A percentile compares a stretch with the other conserved stretches of the same genome.
phyloP scores from a whole-genome alignment of 2,797 vertebrate species.

The Catostomus latipinnis region DNA sequence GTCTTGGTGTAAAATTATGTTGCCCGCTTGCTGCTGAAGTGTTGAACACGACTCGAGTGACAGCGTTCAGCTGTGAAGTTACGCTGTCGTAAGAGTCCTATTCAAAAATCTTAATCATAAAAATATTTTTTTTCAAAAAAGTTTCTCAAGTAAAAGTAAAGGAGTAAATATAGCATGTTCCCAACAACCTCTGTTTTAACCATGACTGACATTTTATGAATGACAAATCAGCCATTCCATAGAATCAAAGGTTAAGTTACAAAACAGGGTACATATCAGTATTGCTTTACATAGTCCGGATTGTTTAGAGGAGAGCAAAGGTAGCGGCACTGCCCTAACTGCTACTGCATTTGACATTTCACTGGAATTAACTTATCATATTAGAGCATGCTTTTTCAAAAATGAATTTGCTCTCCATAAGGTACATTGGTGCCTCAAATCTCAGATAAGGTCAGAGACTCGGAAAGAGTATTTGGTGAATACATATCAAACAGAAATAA shows the following conservation, averaged over 20 bases:
- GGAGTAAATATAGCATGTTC: too few species aligned
- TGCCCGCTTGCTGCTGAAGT: too few species aligned
- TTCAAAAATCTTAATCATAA: too few species aligned
- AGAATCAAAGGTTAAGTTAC: constrained; percentile 53
- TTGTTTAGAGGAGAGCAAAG: constrained; percentile 56
- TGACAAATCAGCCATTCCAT: constrained; percentile 61
- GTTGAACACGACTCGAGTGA: too few species aligned
- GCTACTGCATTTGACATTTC: constrained; percentile 80
- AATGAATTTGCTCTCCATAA: constrained; percentile 81
- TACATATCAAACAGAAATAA: constrained; percentile 79
- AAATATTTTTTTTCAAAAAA: too few species aligned
- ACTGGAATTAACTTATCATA: constrained; percentile 77
- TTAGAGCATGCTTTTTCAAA: constrained; percentile 66
- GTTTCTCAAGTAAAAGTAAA: too few species aligned
- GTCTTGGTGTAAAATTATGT: too few species aligned
- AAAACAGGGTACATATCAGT: constrained; percentile 59
- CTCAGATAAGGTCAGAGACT: constrained; percentile 85
- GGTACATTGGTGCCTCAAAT: constrained; percentile 56
- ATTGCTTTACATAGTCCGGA: constrained; percentile 59
- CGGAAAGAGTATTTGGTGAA: constrained; percentile 77
- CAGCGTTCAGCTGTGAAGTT: too few species aligned
- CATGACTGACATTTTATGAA: constrained; percentile 66
- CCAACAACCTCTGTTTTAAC: constrained; percentile 1
- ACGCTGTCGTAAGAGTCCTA: too few species aligned
- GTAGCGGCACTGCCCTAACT: constrained; percentile 31